These are phyloP conservation scores for Poeciliopsis presidionis DNA, from an alignment of 2,797 vertebrate genomes.

Conservation along the genomic window DNA sequence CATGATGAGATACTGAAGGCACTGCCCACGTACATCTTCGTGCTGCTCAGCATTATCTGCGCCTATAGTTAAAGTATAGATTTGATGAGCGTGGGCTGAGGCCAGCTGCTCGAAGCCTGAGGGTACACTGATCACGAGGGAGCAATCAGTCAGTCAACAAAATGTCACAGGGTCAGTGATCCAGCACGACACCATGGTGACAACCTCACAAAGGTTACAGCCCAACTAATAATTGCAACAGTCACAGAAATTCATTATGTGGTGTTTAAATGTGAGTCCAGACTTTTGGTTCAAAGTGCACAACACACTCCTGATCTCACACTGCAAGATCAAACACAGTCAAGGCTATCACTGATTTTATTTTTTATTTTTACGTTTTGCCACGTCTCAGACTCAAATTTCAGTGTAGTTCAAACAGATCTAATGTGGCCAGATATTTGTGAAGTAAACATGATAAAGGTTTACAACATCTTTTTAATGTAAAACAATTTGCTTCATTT, in stretches of 20 bases:
- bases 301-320: slow-evolving; percentile 11
- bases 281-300: slow-evolving; percentile 41
- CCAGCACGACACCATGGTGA: slow-evolving; percentile 72
- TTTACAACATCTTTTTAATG: neutral
- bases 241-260: slow-evolving; percentile 44
- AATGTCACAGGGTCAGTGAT: slow-evolving; percentile 83
- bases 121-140: slow-evolving; percentile 71
- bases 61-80: slow-evolving; percentile 73
- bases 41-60: slow-evolving; percentile 53
- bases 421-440: neutral
- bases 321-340: slow-evolving; percentile 40
- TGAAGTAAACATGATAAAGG: neutral
- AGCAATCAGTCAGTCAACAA: slow-evolving; percentile 79
- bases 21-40: slow-evolving; percentile 61
- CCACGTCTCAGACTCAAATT: neutral
- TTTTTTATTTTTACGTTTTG: neutral
- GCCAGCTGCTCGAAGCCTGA: slow-evolving; percentile 75
- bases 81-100: slow-evolving; percentile 66
- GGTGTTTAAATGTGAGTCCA: slow-evolving; percentile 19
- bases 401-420: neutral
- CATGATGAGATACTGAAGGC: slow-evolving; percentile 55
- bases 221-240: slow-evolving; percentile 70
- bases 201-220: slow-evolving; percentile 80
- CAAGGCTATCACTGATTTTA: too few species aligned
- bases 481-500: neutral